These are phyloP conservation scores for Troides aeacus DNA, from an alignment of 2,888 invertebrate genomes.

Conservation along the genomic window DNA sequence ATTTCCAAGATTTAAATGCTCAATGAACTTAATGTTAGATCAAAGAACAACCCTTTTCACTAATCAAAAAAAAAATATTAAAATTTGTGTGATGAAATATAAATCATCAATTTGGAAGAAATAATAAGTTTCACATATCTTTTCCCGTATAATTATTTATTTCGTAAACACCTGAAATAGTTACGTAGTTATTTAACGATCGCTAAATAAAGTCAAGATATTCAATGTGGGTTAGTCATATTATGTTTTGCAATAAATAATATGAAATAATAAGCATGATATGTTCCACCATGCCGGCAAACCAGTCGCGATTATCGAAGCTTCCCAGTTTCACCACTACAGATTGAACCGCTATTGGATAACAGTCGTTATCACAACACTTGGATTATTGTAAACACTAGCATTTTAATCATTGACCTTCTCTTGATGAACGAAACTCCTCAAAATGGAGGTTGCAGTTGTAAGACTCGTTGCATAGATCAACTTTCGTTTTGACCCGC, in stretches of 20 bases:
- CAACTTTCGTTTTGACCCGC: slow-evolving; percentile 23
- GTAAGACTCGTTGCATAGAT: slow-evolving; percentile 11
- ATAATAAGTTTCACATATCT: neutral
- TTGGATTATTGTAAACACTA: slow-evolving; percentile 12
- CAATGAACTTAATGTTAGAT: neutral
- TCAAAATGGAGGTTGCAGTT: slow-evolving; percentile 11
- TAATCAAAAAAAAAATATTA: neutral
- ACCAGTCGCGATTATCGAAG: slow-evolving; percentile 12
- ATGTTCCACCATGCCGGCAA: neutral
- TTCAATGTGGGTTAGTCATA: slow-evolving; percentile 1
- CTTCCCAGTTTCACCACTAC: slow-evolving; percentile 12
- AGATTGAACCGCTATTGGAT: slow-evolving; percentile 12
- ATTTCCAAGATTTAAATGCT: neutral
- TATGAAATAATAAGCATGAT: neutral
- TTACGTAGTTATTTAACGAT: neutral
- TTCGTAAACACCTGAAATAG: neutral
- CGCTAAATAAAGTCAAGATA: neutral
- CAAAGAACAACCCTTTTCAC: neutral
- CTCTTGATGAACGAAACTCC: neutral
- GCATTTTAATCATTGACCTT: slow-evolving; percentile 6
- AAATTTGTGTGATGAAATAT: neutral
- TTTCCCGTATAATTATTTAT: neutral
- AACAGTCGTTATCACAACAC: slow-evolving; percentile 10
- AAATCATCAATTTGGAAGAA: neutral
- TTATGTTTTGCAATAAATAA: neutral